Evolutionary conservation across 2,113 vertebrate species (phyloP).

Genomic region (Indicator maculatus): DNA sequence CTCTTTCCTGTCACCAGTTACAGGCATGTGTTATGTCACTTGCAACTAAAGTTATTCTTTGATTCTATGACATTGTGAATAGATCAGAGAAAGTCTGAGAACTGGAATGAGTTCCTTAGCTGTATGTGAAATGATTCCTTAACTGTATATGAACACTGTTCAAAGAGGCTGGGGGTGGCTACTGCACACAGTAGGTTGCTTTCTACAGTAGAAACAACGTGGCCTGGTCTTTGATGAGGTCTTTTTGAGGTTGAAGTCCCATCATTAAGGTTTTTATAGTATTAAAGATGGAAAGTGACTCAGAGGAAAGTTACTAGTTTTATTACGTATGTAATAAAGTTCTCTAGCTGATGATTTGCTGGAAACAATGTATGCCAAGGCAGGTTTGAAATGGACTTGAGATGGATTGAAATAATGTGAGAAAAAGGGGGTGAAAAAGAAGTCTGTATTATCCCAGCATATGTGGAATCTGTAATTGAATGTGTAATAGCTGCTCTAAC

Average conservation of each 20-base stretch:
- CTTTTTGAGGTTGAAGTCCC: neutral
- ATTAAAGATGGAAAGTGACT: neutral
- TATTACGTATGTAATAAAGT: neutral
- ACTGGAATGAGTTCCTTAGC: neutral
- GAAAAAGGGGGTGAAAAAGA: fast-evolving
- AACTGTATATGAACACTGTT: neutral
- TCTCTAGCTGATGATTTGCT: neutral
- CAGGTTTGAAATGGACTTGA: neutral
- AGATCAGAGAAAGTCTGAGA: neutral
- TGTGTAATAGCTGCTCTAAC: neutral
- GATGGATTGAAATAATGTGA: neutral
- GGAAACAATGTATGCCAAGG: neutral
- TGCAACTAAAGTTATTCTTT: too few relatives aligned
- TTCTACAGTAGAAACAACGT: neutral
- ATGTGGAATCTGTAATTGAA: neutral
- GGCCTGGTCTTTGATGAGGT: neutral
- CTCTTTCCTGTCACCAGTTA: too few relatives aligned
- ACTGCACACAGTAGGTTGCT: neutral
- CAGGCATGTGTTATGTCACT: too few relatives aligned
- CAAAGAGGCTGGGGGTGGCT: neutral
- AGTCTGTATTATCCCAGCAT: neutral
- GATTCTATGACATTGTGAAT: neutral
- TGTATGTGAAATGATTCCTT: neutral
- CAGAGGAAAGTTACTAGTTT: neutral
- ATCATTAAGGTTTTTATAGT: neutral